Conservation (phyloP, 2,113 vertebrate genomes). For the Labeo catla region DNA sequence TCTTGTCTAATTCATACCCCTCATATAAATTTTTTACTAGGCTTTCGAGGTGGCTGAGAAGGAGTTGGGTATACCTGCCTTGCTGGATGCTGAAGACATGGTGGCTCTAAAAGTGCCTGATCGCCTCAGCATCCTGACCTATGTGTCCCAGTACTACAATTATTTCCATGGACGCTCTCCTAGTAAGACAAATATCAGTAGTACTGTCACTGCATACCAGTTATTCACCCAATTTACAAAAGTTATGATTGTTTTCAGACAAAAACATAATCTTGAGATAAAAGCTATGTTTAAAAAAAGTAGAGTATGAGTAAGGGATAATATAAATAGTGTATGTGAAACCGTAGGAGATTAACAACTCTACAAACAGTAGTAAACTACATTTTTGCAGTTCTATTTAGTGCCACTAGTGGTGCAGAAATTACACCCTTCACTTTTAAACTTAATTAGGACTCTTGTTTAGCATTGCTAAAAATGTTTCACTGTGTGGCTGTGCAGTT, state of each 20-base stretch:
- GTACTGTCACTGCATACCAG: not conserved
- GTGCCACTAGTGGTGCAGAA: not conserved
- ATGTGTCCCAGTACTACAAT: conserved; percentile 97
- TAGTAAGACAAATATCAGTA: conserved; percentile 79
- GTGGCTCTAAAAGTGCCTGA: conserved; percentile 91
- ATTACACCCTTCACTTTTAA: conserved; percentile 5
- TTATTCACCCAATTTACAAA: not conserved
- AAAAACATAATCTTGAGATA: not conserved
- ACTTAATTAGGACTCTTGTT: not conserved
- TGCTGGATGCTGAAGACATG: conserved; percentile 98
- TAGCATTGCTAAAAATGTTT: not conserved
- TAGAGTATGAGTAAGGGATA: not conserved
- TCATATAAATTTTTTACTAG: conserved; percentile 65
- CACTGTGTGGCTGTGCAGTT: conserved; percentile 72
- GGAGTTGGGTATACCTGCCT: conserved; percentile 90
- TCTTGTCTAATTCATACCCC: not conserved
- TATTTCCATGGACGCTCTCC: conserved; percentile 95
- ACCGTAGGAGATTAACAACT: not conserved
- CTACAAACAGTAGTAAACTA: not conserved
- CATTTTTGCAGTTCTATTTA: not conserved
- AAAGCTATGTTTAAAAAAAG: not conserved
- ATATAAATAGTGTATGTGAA: not conserved
- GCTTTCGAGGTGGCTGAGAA: conserved; percentile 91
- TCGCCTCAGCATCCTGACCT: conserved; percentile 95
- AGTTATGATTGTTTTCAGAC: not conserved